phyloP scores from a whole-genome alignment of 1,140 invertebrate species.

The Drosophila saltans region DNA sequence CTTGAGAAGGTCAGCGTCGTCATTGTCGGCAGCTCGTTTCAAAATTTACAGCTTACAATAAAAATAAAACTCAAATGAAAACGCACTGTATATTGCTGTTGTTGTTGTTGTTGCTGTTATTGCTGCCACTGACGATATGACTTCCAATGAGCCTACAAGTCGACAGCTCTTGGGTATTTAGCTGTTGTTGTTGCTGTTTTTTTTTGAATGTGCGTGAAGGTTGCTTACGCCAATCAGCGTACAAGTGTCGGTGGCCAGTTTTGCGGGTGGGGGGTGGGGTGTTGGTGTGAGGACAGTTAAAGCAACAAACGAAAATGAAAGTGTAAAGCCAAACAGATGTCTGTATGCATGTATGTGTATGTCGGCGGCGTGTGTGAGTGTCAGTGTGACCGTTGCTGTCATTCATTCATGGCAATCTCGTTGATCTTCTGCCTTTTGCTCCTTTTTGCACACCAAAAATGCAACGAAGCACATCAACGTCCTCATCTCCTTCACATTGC shows the following conservation, averaged over 20 bases:
- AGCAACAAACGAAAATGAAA: conserved; percentile 12
- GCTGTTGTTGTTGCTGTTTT: conserved; percentile 1
- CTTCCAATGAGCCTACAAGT: conserved; percentile 13
- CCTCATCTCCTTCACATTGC: conserved; percentile 28
- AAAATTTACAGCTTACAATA: conserved; percentile 68
- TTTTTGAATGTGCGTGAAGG: conserved; percentile 54
- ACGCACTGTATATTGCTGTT: conserved; percentile 27
- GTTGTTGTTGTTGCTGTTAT: conserved; percentile 12
- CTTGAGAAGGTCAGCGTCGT: conserved; percentile 71
- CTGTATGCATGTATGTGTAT: not conserved
- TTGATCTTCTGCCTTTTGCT: conserved; percentile 27
- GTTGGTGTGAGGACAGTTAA: not conserved
- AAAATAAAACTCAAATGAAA: conserved; percentile 51
- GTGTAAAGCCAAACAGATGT: conserved; percentile 2
- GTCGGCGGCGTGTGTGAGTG: not conserved
- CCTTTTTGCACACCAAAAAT: conserved; percentile 43
- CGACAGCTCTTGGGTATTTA: not conserved
- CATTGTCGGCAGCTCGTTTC: conserved; percentile 41
- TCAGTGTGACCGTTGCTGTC: conserved; percentile 34
- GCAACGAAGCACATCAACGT: conserved; percentile 52
- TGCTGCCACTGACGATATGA: conserved; percentile 22
- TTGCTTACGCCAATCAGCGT: conserved; percentile 36
- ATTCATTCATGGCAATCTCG: conserved; percentile 36
- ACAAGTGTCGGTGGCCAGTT: conserved; percentile 7
- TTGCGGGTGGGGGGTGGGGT: not conserved